phyloP scores from a whole-genome alignment of 2,888 invertebrate genomes.

The Eledone cirrhosa region DNA sequence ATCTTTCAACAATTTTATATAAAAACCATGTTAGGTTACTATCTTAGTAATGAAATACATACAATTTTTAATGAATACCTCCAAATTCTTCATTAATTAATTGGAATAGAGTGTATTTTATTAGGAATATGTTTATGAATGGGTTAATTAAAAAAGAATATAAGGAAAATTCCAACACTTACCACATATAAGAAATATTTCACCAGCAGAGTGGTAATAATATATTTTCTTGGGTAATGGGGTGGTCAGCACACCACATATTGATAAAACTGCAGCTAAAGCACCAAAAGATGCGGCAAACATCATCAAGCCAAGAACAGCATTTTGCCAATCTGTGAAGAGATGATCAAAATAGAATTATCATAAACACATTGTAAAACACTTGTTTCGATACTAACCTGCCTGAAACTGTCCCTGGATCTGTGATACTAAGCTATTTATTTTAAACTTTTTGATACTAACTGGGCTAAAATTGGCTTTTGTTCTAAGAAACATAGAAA shows the following conservation, averaged over 20 bases:
- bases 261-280: constrained; percentile 62
- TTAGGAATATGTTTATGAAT: too few species aligned
- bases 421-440: too few species aligned
- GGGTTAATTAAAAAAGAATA: background rate
- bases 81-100: too few species aligned
- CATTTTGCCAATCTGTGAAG: constrained; percentile 65
- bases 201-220: constrained; percentile 67
- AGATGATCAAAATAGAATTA: constrained; percentile 12
- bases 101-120: too few species aligned
- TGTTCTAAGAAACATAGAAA: too few species aligned
- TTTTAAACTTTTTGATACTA: too few species aligned
- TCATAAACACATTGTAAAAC: background rate
- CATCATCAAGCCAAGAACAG: constrained; percentile 64
- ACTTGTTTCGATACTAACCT: too few species aligned
- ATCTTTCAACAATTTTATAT: too few species aligned
- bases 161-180: constrained; percentile 36
- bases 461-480: too few species aligned
- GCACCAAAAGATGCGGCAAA: constrained; percentile 63
- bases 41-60: too few species aligned
- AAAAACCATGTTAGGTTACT: too few species aligned
- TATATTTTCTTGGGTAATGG: constrained; percentile 65
- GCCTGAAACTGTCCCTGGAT: background rate
- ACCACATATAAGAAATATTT: constrained; percentile 66
- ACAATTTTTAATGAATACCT: too few species aligned
- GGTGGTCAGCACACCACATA: constrained; percentile 62